Conservation (phyloP, 2,113 vertebrate species). For the Odocoileus hemionus region DNA sequence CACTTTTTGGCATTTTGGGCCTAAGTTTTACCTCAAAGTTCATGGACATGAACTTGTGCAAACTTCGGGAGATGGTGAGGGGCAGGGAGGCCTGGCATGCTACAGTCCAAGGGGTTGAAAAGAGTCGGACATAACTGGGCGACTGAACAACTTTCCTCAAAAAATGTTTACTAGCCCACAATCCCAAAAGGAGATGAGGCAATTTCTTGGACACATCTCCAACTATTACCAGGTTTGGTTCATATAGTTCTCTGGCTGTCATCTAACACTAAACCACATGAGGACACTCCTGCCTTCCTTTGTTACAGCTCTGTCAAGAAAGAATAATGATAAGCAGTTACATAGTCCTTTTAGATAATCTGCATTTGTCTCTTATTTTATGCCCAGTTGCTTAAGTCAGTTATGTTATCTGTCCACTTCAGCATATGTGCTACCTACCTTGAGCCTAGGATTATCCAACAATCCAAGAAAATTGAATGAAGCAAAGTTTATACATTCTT, state of each 20-base stretch:
- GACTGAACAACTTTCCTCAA: background rate
- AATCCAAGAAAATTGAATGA: conserved; percentile 98
- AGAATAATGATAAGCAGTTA: fast-evolving
- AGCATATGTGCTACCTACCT: conserved; percentile 83
- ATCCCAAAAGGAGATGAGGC: background rate
- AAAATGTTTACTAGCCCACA: background rate
- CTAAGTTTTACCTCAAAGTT: background rate
- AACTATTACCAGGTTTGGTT: background rate
- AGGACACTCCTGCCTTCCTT: background rate
- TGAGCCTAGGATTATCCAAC: conserved; percentile 90
- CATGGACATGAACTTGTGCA: background rate
- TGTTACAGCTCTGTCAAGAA: background rate
- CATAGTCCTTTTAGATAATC: fast-evolving
- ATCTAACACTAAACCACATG: background rate
- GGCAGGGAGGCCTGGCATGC: background rate
- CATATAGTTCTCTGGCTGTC: background rate
- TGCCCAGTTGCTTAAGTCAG: background rate
- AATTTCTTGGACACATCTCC: background rate
- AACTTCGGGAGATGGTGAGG: background rate
- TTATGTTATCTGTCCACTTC: background rate
- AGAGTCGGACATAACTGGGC: background rate
- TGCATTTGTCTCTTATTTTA: background rate
- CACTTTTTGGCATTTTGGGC: background rate
- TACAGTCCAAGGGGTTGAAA: background rate
- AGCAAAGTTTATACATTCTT: conserved; percentile 94